Conservation (phyloP, 2,113 vertebrate genomes). For the Chionis minor region DNA sequence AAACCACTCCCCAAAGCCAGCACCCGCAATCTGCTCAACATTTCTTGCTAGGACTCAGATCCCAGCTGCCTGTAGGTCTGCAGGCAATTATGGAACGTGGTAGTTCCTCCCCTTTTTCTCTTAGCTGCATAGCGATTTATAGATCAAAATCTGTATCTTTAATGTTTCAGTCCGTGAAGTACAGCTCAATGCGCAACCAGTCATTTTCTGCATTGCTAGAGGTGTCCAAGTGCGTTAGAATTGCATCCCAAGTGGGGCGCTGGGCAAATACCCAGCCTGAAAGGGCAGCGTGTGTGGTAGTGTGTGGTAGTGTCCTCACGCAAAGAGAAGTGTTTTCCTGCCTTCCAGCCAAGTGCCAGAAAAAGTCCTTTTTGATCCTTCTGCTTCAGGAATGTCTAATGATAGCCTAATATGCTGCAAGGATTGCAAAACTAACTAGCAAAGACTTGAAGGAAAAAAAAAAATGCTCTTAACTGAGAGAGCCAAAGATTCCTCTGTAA, state of each 20-base stretch:
- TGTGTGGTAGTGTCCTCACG: not conserved
- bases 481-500: not conserved
- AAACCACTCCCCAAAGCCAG: not conserved
- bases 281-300: not conserved
- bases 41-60: not conserved
- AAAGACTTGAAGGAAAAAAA: not conserved
- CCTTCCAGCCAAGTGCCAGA: not conserved
- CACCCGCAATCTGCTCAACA: not conserved
- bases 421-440: not conserved
- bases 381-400: not conserved
- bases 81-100: not conserved
- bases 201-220: not conserved
- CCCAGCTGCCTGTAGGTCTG: not conserved
- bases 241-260: not conserved
- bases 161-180: accelerated
- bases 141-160: not conserved
- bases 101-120: not conserved
- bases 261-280: not conserved
- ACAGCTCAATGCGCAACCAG: not conserved
- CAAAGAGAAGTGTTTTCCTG: not conserved
- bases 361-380: not conserved
- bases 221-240: not conserved
- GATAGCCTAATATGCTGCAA: not conserved
- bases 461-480: not conserved
- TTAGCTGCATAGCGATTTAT: not conserved